Base-by-base conservation (phyloP, 1,140 invertebrate species). In the Leptinotarsa undecemlineata region DNA sequence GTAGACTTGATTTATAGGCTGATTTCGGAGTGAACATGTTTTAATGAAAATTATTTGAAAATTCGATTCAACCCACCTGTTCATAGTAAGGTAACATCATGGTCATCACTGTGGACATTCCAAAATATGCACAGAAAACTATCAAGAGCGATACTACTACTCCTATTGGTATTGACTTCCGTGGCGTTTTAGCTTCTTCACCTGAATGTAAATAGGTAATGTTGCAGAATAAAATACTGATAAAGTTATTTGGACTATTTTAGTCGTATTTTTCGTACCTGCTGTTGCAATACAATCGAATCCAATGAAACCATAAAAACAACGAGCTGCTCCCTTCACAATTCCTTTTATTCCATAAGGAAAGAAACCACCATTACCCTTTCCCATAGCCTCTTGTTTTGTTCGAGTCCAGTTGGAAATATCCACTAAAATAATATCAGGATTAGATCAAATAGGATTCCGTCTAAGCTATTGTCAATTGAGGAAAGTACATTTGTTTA, bases 241-340 rank as follows among this genome's bases (percentile, higher is more conserved):
- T 19, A 23, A 47, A n/a, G n/a, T 57, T 17, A 57, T 15, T n/a
- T 57, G n/a, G 51, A n/a, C 4, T 57, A n/a, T 57, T 57, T 3
- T 0, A 4, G 15, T 57, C 0, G 6, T 23, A 64, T 64, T 33
- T 21, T 64, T 11, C 47, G 78, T 77, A 83, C 86, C 88, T 51
- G 90, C 92, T 0, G 95, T 96, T 1, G 95, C 95, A 76, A 97
- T 93, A 80, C 92, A 93, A 86, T 97, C 95, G 81, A 96, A 96
- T 72, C 95, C 95, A 77, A 96, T 94, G 79, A 96, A 97, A 13
- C 93, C 95, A 84, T 95, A 97, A 83, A 97, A 97, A 85, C 95
- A 97, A 13, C 92, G 93, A 0, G 95, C 95, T 8, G 95, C 95
- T 1, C 95, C 95, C 61, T 89, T 89, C 69, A 95, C 91, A 19